Evolutionary conservation across 2,888 invertebrate genomes (phyloP).

Genomic region (Serrognathus titanus): DNA sequence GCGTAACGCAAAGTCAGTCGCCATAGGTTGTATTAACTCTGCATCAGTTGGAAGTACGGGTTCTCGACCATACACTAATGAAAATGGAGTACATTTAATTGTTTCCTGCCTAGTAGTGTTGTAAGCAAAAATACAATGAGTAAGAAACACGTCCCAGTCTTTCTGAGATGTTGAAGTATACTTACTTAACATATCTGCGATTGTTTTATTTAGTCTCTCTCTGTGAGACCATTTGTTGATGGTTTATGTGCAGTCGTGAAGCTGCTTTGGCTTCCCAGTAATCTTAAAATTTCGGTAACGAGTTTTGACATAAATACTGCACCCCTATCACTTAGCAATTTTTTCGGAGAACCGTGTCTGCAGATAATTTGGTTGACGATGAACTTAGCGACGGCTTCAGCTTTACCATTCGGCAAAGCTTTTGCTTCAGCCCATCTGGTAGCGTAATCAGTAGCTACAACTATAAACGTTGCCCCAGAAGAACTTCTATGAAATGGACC

Average conservation of each 20-base stretch:
- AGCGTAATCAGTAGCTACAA: constrained; percentile 12
- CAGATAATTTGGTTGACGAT: not conserved
- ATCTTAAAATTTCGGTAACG: constrained; percentile 4
- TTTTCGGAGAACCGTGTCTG: not conserved
- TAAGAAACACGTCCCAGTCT: too few relatives aligned
- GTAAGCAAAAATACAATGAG: too few relatives aligned
- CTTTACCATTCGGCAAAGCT: constrained; percentile 5
- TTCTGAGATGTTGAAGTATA: not conserved
- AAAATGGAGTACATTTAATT: not conserved
- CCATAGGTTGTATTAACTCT: not conserved
- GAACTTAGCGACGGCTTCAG: not conserved
- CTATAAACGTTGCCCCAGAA: constrained; percentile 5
- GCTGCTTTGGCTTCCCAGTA: constrained; percentile 4
- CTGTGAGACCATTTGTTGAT: constrained; percentile 12
- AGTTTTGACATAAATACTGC: not conserved
- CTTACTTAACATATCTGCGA: constrained; percentile 1
- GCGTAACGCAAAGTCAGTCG: too few relatives aligned
- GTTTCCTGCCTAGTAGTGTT: too few relatives aligned
- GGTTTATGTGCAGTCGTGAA: constrained; percentile 1
- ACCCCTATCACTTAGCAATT: not conserved
- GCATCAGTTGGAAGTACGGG: not conserved
- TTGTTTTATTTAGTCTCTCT: constrained; percentile 12
- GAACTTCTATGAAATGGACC: constrained; percentile 8
- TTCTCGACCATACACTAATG: constrained; percentile 7
- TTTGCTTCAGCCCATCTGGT: constrained; percentile 12